These are phyloP conservation scores for Zaprionus nigranus DNA, from an alignment of 1,140 invertebrate genomes.

Conservation along the genomic window DNA sequence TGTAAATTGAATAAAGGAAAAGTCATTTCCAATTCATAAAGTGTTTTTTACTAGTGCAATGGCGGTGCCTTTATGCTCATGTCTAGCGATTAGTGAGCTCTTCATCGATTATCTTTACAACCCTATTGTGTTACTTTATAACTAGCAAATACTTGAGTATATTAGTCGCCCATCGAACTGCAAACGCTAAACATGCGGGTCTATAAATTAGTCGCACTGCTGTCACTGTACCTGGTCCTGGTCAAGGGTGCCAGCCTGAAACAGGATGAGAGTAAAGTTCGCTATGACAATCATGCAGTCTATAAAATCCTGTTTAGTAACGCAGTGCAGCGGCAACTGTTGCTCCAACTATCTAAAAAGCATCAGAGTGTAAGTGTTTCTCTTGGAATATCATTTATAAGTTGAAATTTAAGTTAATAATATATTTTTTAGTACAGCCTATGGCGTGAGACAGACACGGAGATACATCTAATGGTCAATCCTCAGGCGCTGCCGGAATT, in stretches of 20 bases:
- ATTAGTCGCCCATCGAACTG: conserved; percentile 26
- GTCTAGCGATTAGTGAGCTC: conserved; percentile 14
- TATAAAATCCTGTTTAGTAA: conserved; percentile 58
- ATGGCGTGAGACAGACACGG: conserved; percentile 52
- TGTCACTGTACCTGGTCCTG: conserved; percentile 2
- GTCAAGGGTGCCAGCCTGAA: conserved; percentile 19
- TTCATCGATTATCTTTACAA: conserved; percentile 44
- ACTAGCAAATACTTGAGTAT: neutral
- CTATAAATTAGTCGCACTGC: neutral
- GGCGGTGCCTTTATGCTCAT: neutral
- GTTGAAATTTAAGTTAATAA: neutral
- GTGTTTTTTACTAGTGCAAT: neutral
- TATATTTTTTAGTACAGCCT: conserved; percentile 47
- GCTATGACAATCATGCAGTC: conserved; percentile 66
- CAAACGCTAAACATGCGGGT: conserved; percentile 45
- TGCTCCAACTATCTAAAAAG: conserved; percentile 38
- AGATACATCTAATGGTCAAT: conserved; percentile 63
- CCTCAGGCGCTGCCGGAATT: conserved; percentile 39
- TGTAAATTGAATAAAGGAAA: conserved; percentile 26
- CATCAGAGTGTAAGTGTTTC: conserved; percentile 41
- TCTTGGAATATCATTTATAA: neutral
- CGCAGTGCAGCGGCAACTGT: conserved; percentile 28
- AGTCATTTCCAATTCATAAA: conserved; percentile 1
- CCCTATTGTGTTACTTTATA: neutral
- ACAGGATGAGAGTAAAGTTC: conserved; percentile 35